Conservation (phyloP, 1,140 invertebrate species). For the Popillia japonica region DNA sequence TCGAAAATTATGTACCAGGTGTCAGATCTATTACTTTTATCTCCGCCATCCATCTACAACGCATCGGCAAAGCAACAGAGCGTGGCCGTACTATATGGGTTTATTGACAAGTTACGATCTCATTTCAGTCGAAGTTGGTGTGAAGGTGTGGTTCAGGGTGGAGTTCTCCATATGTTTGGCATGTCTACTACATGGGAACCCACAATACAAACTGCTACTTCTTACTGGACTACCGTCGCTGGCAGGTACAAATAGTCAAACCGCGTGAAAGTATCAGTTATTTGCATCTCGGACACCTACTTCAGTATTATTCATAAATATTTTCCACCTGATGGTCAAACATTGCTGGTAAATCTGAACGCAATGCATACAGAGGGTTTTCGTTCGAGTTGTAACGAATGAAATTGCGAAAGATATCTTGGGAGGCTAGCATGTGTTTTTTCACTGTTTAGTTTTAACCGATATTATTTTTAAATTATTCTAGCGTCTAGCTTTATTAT, state of each 20-base stretch:
- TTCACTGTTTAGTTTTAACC: not conserved
- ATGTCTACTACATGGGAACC: not conserved
- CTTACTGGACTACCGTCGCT: not conserved
- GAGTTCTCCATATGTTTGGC: conserved; percentile 41
- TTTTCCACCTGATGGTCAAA: conserved; percentile 16
- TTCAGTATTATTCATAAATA: not conserved
- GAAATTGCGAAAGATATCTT: not conserved
- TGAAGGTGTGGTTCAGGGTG: conserved; percentile 42
- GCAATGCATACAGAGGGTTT: not conserved
- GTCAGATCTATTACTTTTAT: conserved; percentile 23
- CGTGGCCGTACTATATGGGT: conserved; percentile 41
- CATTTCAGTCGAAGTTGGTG: conserved; percentile 40
- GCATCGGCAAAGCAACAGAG: conserved; percentile 15
- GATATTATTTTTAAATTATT: too few relatives aligned
- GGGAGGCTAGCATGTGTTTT: too few relatives aligned
- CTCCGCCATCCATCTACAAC: conserved; percentile 11
- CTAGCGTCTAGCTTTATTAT: too few relatives aligned
- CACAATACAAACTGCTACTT: not conserved
- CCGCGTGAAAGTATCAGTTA: conserved; percentile 24
- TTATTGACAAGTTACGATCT: conserved; percentile 42
- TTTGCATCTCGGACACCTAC: conserved; percentile 29
- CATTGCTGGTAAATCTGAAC: not conserved
- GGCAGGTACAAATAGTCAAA: conserved; percentile 15
- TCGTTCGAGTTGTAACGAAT: conserved; percentile 8
- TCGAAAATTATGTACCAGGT: conserved; percentile 17